phyloP scores from a whole-genome alignment of 2,113 vertebrate species.

The Hyperoodon ampullatus region DNA sequence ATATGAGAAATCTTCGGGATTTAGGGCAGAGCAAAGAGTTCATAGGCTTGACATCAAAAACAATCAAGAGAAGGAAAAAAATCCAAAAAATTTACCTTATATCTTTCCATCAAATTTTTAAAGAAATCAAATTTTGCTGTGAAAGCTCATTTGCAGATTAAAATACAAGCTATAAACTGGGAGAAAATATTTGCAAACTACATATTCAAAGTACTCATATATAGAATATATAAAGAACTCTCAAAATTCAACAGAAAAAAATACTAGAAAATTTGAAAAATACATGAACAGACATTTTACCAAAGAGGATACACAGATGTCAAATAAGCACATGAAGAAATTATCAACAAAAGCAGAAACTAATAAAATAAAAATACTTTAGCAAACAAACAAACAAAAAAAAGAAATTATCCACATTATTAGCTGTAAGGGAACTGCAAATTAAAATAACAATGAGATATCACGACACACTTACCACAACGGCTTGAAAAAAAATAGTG shows the following conservation, averaged over 20 bases:
- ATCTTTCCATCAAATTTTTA: not conserved
- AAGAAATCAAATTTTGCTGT: not conserved
- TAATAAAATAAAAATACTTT: too few species aligned
- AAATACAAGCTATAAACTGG: not conserved
- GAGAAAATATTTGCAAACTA: not conserved
- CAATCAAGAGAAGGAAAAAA: not conserved
- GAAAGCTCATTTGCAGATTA: not conserved
- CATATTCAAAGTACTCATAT: not conserved
- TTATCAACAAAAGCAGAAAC: too few species aligned
- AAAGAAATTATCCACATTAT: not conserved
- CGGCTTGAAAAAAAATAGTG: not conserved
- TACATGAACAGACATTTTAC: not conserved
- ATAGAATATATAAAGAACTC: not conserved
- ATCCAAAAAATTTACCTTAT: not conserved
- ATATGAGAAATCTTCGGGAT: not conserved
- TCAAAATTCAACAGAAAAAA: constrained; percentile 11
- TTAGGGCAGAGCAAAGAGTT: not conserved
- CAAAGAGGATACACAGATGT: not conserved
- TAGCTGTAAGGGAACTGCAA: not conserved
- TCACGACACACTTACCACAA: not conserved
- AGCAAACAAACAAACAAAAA: too few species aligned
- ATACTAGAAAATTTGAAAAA: not conserved
- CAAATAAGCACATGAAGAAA: not conserved
- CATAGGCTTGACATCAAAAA: not conserved
- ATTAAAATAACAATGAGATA: not conserved